Conservation (phyloP, 2,888 invertebrate species). For the Thecophora atra region DNA sequence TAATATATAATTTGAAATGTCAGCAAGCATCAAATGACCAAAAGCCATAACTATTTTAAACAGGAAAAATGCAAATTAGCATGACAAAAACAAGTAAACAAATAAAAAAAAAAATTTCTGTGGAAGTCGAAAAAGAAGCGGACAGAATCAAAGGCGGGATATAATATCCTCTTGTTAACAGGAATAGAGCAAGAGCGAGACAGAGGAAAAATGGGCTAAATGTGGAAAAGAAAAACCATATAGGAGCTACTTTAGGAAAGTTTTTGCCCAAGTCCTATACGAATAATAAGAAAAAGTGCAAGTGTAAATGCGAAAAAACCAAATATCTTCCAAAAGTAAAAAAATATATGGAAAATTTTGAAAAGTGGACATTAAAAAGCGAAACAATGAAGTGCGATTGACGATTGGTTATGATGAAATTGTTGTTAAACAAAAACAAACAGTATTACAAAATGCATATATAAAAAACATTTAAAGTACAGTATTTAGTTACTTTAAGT, state of each 20-base stretch:
- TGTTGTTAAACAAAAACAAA: too few relatives aligned
- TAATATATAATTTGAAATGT: constrained; percentile 26
- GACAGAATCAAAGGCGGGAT: background rate
- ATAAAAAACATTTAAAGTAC: too few relatives aligned
- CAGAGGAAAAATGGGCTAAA: too few relatives aligned
- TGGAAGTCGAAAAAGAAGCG: background rate
- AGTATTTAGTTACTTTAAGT: constrained; percentile 26
- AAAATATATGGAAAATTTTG: background rate
- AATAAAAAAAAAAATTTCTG: constrained; percentile 5
- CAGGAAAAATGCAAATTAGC: constrained; percentile 5
- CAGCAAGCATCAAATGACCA: constrained; percentile 33
- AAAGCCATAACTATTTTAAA: constrained; percentile 27
- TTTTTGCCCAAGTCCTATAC: constrained; percentile 12
- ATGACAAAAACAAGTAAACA: background rate
- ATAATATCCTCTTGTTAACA: too few relatives aligned
- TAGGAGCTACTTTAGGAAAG: constrained; percentile 21
- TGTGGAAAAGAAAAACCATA: background rate
- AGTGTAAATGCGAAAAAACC: background rate
- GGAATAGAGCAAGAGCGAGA: too few relatives aligned
- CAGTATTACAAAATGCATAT: too few relatives aligned
- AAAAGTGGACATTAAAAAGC: too few relatives aligned
- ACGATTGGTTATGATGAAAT: too few relatives aligned
- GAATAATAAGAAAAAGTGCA: background rate
- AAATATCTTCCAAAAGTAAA: background rate
- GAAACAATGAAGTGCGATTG: too few relatives aligned